Conservation (phyloP, 2,888 invertebrate species). For the Pterobdella sp. region DNA sequence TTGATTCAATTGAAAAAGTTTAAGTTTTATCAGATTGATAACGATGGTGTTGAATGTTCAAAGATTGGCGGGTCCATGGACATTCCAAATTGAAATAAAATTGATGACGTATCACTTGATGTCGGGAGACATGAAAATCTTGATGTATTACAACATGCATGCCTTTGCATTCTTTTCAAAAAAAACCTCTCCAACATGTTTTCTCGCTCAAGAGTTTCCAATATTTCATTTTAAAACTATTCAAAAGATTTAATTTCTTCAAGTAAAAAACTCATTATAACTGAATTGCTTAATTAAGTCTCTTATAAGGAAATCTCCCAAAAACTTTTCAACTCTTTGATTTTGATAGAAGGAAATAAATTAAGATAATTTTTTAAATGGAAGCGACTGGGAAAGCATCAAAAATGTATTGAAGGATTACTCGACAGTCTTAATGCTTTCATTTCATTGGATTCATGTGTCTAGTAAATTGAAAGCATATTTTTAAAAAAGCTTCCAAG, state of each 20-base stretch:
- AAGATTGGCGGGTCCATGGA: not conserved
- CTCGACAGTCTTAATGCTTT: not conserved
- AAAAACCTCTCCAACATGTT: no score
- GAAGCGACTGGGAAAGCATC: not conserved
- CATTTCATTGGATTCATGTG: not conserved
- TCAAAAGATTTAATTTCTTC: no score
- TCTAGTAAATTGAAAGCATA: slow-evolving; percentile 3
- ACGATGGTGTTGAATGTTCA: not conserved
- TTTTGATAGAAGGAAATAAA: not conserved
- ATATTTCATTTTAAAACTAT: no score
- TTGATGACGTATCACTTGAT: not conserved
- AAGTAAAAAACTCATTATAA: no score
- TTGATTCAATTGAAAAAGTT: no score
- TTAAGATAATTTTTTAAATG: not conserved
- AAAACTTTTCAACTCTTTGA: no score
- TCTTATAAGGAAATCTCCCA: no score
- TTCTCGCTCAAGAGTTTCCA: no score
- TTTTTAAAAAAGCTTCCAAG: not conserved
- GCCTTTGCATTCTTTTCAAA: not conserved
- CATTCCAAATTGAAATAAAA: slow-evolving; percentile 4
- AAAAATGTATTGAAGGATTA: not conserved
- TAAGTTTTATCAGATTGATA: no score
- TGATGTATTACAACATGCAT: not conserved
- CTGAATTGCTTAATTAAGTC: no score
- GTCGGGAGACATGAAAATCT: not conserved